Conservation (phyloP, 2,888 invertebrate genomes). For the Meganola albula region DNA sequence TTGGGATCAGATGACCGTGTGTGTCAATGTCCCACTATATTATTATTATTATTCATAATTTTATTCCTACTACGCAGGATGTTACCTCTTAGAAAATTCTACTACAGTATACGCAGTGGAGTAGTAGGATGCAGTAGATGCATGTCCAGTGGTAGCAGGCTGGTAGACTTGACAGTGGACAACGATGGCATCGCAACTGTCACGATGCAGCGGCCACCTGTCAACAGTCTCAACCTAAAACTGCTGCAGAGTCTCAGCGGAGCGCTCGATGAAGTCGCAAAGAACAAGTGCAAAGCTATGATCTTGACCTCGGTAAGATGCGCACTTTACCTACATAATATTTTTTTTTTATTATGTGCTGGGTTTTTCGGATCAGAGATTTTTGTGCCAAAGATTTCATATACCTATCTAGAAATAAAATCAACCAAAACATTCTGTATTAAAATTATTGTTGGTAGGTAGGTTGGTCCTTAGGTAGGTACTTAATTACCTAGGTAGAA, state of each 20-base stretch:
- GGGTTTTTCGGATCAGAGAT: not conserved
- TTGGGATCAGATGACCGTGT: too few relatives aligned
- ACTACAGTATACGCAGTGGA: not conserved
- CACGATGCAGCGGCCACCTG: constrained; percentile 83
- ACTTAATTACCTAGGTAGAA: too few relatives aligned
- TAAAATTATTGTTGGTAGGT: not conserved
- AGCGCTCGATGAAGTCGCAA: constrained; percentile 76
- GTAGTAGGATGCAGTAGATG: not conserved
- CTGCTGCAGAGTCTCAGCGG: constrained; percentile 77
- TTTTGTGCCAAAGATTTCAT: not conserved
- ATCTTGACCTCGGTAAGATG: constrained; percentile 86
- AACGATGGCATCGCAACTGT: constrained; percentile 81
- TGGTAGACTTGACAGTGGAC: constrained; percentile 33
- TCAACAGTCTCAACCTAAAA: constrained; percentile 84
- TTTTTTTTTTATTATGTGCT: not conserved
- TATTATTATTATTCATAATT: too few relatives aligned
- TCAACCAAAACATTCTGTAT: not conserved
- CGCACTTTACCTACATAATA: not conserved
- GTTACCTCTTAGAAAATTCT: not conserved
- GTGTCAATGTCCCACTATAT: too few relatives aligned
- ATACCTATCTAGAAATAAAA: not conserved
- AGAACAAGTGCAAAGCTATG: constrained; percentile 80
- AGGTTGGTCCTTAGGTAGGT: too few relatives aligned
- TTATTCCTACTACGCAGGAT: not conserved
- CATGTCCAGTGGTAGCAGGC: not conserved